Percentiles rank a stretch among this genome's conserved stretches.
These are phyloP conservation scores for Hydriomena furcata DNA, from an alignment of 2,888 invertebrate genomes.

Conservation along the genomic window DNA sequence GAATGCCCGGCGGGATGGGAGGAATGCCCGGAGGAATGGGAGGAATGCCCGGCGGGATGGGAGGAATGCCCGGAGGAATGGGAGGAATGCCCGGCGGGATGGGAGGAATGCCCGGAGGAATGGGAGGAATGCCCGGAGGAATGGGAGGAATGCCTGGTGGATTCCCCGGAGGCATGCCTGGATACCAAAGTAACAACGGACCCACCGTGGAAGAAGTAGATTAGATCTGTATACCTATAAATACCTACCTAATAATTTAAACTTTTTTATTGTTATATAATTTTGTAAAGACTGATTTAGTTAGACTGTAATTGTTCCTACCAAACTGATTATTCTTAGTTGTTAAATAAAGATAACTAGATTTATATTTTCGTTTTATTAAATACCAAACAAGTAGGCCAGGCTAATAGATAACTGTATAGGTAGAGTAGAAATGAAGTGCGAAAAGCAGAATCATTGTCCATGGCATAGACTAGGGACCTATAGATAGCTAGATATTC, in stretches of 20 bases:
- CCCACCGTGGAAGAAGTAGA: constrained; percentile 26
- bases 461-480: too few relatives aligned
- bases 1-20: constrained; percentile 77
- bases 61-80: constrained; percentile 21
- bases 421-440: too few relatives aligned
- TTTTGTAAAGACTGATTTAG: constrained; percentile 19
- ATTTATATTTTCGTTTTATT: not conserved
- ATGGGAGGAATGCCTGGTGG: constrained; percentile 11
- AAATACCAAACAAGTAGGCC: too few relatives aligned
- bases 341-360: not conserved
- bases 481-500: too few relatives aligned
- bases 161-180: constrained; percentile 9
- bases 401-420: too few relatives aligned
- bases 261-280: not conserved
- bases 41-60: constrained; percentile 17
- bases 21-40: constrained; percentile 18
- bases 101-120: constrained; percentile 12
- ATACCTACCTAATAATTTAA: too few relatives aligned
- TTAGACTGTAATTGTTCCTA: not conserved
- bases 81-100: constrained; percentile 15
- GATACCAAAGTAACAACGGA: constrained; percentile 25
- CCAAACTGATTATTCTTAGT: not conserved
- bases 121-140: constrained; percentile 15
- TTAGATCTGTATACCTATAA: constrained; percentile 1
- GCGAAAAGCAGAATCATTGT: too few relatives aligned